A percentile compares a stretch with the other conserved stretches of the same genome.
These are phyloP conservation scores for Drosophila jambulina DNA, from an alignment of 1,140 invertebrate species.

Conservation along the genomic window DNA sequence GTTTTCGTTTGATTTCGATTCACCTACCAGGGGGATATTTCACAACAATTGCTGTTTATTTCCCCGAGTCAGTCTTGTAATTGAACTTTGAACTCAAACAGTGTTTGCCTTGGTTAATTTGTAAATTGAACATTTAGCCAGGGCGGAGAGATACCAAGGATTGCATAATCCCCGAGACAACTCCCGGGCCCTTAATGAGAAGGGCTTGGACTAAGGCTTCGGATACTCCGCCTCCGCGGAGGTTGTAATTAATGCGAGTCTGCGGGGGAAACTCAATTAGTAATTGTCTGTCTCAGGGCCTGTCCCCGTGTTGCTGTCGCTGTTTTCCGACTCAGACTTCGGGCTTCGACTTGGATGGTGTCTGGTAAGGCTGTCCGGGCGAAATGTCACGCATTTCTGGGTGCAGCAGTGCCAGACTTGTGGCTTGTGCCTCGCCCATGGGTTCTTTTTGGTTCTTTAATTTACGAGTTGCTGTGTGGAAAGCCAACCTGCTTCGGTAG, in stretches of 20 bases:
- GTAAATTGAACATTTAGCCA: conserved; percentile 45
- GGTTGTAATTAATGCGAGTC: conserved; percentile 47
- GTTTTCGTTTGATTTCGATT: conserved; percentile 32
- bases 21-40: conserved; percentile 52
- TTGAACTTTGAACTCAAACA: conserved; percentile 69
- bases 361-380: conserved; percentile 55
- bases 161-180: conserved; percentile 47
- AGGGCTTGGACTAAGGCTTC: conserved; percentile 17
- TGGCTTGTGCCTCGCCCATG: conserved; percentile 66
- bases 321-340: conserved; percentile 21
- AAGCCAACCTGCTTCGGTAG: conserved; percentile 44
- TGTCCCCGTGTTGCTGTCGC: conserved; percentile 36
- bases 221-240: conserved; percentile 6
- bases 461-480: conserved; percentile 1
- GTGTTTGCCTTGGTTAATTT: conserved; percentile 58
- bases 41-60: conserved; percentile 44
- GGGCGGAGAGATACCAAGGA: conserved; percentile 44
- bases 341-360: conserved; percentile 13
- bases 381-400: conserved; percentile 77
- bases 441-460: conserved; percentile 12
- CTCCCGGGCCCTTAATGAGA: conserved; percentile 63
- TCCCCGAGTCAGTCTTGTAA: conserved; percentile 48
- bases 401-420: conserved; percentile 51
- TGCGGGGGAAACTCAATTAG: conserved; percentile 44
- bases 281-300: conserved; percentile 49